Evolutionary conservation across 2,888 invertebrate species (phyloP), one percentile per base, ranked within the genome.

Genomic region (Amitus sp.): DNA sequence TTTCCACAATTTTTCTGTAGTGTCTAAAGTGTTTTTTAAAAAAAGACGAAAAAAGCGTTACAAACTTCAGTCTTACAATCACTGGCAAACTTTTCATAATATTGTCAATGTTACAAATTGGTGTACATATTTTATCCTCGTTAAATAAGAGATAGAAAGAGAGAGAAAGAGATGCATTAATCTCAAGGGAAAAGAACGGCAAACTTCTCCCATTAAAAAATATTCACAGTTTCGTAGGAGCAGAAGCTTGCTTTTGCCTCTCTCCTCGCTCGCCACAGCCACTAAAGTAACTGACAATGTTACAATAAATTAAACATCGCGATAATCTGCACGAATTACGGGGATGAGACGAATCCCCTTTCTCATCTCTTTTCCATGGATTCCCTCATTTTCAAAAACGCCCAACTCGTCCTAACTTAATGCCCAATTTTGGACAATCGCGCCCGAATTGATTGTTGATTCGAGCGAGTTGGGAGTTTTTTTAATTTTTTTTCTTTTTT

Each of bases 251-350:
- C n/a, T n/a, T n/a, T 66, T 58, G 66, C 67, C 59, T 64, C 65
- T 71, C 64, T 69, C 70, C 68, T 71, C 72, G 63, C 70, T 75
- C 75, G 76, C 74, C 78, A 78, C 77, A 79, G 80, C 78, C 78
- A 78, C 75, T 72, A 74, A 72, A 77, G 71, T 75, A 73, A 78
- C 73, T 73, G 73, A 74, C 70, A 70, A 68, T 54, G 62, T 65
- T 75, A 73, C 68, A 78, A 77, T 80, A 78, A 80, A 79, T 79
- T 75, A 79, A 80, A 72, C 75, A 76, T 74, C 74, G 71, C 70
- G 71, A 75, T n/a, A n/a, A n/a, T n/a, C n/a, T n/a, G n/a, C n/a
- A n/a, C n/a, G n/a, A n/a, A n/a, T n/a, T n/a, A n/a, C n/a, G n/a
- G n/a, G n/a, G n/a, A n/a, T n/a, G n/a, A 74, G 61, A 73, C 75